phyloP scores from a whole-genome alignment of 2,113 vertebrate species.

The Anseranas semipalmata region DNA sequence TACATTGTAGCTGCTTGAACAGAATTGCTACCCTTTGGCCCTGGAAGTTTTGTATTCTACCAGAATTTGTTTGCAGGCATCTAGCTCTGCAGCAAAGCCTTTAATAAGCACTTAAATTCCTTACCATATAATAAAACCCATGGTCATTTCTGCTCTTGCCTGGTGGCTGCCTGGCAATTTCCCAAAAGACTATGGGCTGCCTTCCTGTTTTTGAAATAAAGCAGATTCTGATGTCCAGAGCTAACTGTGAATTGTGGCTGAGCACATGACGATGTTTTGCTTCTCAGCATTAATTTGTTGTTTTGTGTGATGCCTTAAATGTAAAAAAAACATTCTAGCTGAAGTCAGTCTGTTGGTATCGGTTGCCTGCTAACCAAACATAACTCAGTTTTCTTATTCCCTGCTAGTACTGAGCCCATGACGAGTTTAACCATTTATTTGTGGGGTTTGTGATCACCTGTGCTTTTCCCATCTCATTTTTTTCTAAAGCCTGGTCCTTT shows the following conservation, averaged over 20 bases:
- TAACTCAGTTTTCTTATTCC: neutral
- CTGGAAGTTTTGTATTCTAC: neutral
- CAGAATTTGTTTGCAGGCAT: neutral
- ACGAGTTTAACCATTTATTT: slow-evolving; percentile 8
- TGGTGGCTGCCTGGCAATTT: neutral
- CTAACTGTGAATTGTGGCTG: neutral
- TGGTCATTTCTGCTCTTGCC: neutral
- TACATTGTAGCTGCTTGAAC: neutral
- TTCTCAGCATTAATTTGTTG: neutral
- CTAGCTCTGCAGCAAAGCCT: neutral
- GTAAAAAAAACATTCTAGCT: neutral
- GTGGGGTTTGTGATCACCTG: slow-evolving; percentile 3
- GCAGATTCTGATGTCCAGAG: slow-evolving; percentile 1
- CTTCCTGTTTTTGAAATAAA: neutral
- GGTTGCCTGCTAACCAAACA: neutral
- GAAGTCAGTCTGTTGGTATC: neutral
- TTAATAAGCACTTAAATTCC: slow-evolving; percentile 30
- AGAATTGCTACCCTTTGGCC: neutral
- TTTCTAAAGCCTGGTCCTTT: slow-evolving; percentile 38
- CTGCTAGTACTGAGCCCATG: neutral
- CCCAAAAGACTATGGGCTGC: neutral
- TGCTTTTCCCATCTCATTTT: neutral
- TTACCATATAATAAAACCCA: neutral
- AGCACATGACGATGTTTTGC: neutral
- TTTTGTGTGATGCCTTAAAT: slow-evolving; percentile 48